Evolutionary conservation across 1,140 invertebrate genomes (phyloP).

Genomic region (Batillaria attramentaria): DNA sequence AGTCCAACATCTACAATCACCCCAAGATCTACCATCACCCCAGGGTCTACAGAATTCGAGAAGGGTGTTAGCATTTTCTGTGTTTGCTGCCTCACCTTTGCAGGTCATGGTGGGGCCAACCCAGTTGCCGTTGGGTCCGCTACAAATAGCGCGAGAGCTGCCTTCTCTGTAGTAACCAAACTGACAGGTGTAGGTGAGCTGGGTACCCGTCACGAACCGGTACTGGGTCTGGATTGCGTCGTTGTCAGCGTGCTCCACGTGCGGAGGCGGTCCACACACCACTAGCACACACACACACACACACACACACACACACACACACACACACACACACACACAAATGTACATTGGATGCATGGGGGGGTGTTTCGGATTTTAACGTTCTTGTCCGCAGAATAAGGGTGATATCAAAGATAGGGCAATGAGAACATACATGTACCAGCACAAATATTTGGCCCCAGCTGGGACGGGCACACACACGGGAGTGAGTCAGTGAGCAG

Average conservation of each 20-base stretch:
- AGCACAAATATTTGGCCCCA: no score
- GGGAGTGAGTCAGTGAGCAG: no score
- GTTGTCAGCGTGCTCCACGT: constrained; percentile 46
- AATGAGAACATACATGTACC: no score
- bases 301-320: background rate
- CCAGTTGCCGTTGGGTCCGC: constrained; percentile 84
- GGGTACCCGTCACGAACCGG: constrained; percentile 75
- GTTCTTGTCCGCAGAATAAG: no score
- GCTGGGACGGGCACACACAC: no score
- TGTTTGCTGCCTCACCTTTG: constrained; percentile 81
- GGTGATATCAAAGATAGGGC: no score
- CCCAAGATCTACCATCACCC: no score
- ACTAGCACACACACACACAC: constrained; percentile 35
- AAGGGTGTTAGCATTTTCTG: no score
- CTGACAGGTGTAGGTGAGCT: constrained; percentile 92
- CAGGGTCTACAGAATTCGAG: no score
- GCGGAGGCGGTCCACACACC: constrained; percentile 49
- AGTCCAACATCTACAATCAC: no score
- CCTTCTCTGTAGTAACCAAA: constrained; percentile 90
- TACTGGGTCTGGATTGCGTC: constrained; percentile 50
- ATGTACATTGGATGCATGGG: no score
- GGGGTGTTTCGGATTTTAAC: no score
- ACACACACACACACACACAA: background rate
- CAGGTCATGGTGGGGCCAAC: constrained; percentile 96
- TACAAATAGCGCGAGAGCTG: constrained; percentile 89